phyloP scores from a whole-genome alignment of 2,797 vertebrate genomes.

The Neopelma chrysocephalum region DNA sequence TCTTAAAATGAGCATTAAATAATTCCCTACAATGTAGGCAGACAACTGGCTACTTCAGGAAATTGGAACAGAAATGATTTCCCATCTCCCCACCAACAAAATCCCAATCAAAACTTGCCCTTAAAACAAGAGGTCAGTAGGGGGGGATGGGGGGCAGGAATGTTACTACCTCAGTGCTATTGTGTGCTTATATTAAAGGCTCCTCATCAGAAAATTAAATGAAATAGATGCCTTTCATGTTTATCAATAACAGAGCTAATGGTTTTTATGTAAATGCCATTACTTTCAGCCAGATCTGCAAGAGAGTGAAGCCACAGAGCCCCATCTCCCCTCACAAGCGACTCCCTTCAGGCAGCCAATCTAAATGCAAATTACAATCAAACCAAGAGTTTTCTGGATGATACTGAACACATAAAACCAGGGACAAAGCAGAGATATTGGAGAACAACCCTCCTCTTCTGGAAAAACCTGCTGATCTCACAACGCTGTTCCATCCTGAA shows the following conservation, averaged over 20 bases:
- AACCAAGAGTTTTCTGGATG: not conserved
- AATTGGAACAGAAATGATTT: not conserved
- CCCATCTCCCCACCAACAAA: not conserved
- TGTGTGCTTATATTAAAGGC: not conserved
- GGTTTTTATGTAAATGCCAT: conserved; percentile 63
- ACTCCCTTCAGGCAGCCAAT: conserved; percentile 64
- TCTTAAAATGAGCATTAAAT: conserved; percentile 53
- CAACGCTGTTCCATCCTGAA: not conserved
- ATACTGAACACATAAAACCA: not conserved
- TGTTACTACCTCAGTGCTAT: not conserved
- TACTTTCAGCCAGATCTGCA: not conserved
- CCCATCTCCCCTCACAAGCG: not conserved
- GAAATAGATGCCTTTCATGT: conserved; percentile 40
- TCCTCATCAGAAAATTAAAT: conserved; percentile 47
- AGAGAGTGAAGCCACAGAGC: not conserved
- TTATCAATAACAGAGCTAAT: conserved; percentile 59
- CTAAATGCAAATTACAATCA: conserved; percentile 72
- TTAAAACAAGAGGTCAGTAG: not conserved
- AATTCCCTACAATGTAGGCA: not conserved
- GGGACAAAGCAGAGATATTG: not conserved
- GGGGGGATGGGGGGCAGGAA: not conserved
- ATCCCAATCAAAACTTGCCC: not conserved
- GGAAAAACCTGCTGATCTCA: not conserved
- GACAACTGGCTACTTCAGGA: conserved; percentile 2
- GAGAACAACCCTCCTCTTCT: not conserved